Evolutionary conservation across 2,888 invertebrate species (phyloP).

Genomic region (Sphaerophoria taeniata): DNA sequence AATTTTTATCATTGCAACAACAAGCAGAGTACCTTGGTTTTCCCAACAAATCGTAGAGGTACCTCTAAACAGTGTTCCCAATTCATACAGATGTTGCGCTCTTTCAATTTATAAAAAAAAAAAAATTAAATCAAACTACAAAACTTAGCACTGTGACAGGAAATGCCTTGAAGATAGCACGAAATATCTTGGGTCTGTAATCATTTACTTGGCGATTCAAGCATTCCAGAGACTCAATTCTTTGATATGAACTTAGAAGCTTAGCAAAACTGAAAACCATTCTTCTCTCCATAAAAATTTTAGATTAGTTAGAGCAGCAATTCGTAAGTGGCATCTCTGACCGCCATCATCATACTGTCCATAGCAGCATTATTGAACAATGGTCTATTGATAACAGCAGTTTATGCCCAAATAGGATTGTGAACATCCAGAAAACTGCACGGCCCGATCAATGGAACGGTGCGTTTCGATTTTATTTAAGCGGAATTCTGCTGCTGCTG

Average conservation of each 20-base stretch:
- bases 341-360: constrained; percentile 27
- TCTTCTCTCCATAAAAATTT: neutral
- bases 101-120: neutral
- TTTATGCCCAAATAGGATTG: constrained; percentile 54
- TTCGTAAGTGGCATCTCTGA: neutral
- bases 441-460: neutral
- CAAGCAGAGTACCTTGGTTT: neutral
- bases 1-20: neutral
- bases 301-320: neutral
- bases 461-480: constrained; percentile 45
- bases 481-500: constrained; percentile 22
- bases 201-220: too few species aligned
- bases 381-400: constrained; percentile 60
- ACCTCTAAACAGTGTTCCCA: neutral
- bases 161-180: too few species aligned
- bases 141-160: too few species aligned
- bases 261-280: neutral
- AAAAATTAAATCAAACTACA: neutral
- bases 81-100: too few species aligned
- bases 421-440: constrained; percentile 47
- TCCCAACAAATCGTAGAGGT: neutral
- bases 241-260: too few species aligned
- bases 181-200: too few species aligned
- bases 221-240: too few species aligned
- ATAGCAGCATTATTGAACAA: constrained; percentile 55